These are phyloP conservation scores for Burhinus bistriatus DNA, from an alignment of 2,113 vertebrate species.

Conservation along the genomic window DNA sequence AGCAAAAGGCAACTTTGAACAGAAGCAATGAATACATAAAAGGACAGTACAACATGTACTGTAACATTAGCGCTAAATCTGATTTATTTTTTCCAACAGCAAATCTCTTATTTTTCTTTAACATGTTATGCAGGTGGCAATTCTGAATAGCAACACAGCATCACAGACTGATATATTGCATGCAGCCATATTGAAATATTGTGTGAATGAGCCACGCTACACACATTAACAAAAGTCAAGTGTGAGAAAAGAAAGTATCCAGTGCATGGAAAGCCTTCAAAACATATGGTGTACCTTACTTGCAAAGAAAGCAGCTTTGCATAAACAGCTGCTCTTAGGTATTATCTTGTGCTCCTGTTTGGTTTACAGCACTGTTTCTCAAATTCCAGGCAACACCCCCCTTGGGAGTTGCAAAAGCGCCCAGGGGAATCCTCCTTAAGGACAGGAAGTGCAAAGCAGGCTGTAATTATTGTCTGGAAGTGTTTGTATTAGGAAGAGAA, in stretches of 20 bases:
- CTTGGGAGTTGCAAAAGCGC: background rate
- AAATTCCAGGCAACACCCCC: background rate
- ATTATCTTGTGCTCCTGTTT: background rate
- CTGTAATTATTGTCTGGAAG: background rate
- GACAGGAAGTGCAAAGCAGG: background rate
- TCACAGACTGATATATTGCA: conserved; percentile 46
- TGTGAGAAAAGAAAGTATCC: conserved; percentile 3
- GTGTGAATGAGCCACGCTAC: background rate
- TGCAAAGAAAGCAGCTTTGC: conserved; percentile 52
- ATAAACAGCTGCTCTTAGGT: background rate
- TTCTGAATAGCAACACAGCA: conserved; percentile 7
- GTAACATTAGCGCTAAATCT: conserved; percentile 13
- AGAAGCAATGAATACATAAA: background rate
- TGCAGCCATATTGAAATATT: conserved; percentile 39
- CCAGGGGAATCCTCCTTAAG: background rate
- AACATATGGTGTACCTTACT: conserved; percentile 20
- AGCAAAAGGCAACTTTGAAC: conserved; percentile 27
- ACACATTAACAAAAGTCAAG: background rate
- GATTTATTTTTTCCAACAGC: background rate
- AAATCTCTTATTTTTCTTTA: background rate
- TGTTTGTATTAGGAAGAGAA: background rate
- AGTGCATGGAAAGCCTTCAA: conserved; percentile 53
- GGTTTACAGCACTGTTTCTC: conserved; percentile 28
- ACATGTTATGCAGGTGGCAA: conserved; percentile 10
- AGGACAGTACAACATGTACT: background rate